Evolutionary conservation across 2,888 invertebrate genomes (phyloP).

Genomic region (Apeira syringaria): DNA sequence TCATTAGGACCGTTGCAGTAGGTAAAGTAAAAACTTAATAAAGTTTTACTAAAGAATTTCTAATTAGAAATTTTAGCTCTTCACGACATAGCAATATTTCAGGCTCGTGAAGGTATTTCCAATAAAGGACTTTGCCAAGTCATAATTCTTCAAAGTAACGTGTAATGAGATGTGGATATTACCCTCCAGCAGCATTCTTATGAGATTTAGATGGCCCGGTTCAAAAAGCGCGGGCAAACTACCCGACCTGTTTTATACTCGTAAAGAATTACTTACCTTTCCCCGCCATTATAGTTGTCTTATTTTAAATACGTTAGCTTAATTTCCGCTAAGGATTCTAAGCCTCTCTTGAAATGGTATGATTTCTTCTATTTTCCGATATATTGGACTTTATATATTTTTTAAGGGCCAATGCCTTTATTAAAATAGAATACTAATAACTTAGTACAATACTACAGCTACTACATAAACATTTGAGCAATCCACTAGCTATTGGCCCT

Average conservation of each 20-base stretch:
- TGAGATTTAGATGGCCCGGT: slow-evolving; percentile 61
- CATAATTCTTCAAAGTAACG: slow-evolving; percentile 83
- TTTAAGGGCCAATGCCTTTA: no score
- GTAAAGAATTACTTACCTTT: slow-evolving; percentile 20
- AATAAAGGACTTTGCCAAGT: slow-evolving; percentile 84
- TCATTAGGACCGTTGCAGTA: slow-evolving; percentile 75
- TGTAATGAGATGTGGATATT: slow-evolving; percentile 82
- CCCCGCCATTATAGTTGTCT: no score
- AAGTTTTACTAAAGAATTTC: slow-evolving; percentile 81
- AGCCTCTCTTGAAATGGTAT: no score
- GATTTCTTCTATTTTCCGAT: no score
- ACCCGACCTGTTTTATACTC: slow-evolving; percentile 27
- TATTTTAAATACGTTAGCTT: no score
- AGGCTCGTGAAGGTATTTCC: slow-evolving; percentile 82
- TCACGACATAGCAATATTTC: slow-evolving; percentile 83
- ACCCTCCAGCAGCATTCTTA: slow-evolving; percentile 64
- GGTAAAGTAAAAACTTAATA: slow-evolving; percentile 79
- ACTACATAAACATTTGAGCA: no score
- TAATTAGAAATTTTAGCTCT: slow-evolving; percentile 83
- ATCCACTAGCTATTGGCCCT: no score
- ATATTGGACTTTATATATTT: no score
- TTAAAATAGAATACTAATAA: no score
- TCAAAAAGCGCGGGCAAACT: slow-evolving; percentile 42
- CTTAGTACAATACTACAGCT: no score
- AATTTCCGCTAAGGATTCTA: no score